phyloP scores from a whole-genome alignment of 2,888 invertebrate genomes.

The Lasius platythorax region DNA sequence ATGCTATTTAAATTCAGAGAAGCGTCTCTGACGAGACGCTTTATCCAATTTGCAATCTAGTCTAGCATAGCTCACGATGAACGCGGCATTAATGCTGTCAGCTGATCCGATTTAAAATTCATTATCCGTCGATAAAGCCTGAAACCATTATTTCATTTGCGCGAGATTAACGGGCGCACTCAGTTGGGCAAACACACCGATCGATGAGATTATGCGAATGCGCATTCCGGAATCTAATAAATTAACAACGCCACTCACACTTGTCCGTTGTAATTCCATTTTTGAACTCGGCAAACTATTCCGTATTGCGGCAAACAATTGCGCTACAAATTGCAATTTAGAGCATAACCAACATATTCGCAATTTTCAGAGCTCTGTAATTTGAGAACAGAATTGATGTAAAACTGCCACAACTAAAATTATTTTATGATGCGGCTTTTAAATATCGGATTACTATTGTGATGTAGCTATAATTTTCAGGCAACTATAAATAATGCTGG shows the following conservation, averaged over 20 bases:
- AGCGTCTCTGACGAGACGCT: slow-evolving; percentile 60
- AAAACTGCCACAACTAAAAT: neutral
- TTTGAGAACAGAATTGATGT: neutral
- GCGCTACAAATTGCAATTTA: slow-evolving; percentile 58
- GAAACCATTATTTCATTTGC: slow-evolving; percentile 78
- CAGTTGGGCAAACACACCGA: slow-evolving; percentile 77
- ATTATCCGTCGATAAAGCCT: slow-evolving; percentile 77
- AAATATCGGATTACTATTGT: neutral
- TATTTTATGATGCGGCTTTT: neutral
- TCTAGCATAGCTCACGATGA: slow-evolving; percentile 68
- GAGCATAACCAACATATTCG: neutral
- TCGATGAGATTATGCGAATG: slow-evolving; percentile 75
- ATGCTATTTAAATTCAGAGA: slow-evolving; percentile 49
- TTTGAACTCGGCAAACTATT: slow-evolving; percentile 61
- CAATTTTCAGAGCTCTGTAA: neutral
- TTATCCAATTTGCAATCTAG: slow-evolving; percentile 74
- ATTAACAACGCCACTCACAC: slow-evolving; percentile 74
- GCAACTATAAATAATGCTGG: neutral
- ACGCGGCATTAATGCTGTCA: slow-evolving; percentile 74
- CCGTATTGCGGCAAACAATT: slow-evolving; percentile 56
- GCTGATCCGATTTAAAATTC: slow-evolving; percentile 78
- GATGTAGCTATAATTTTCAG: neutral
- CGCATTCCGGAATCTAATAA: slow-evolving; percentile 78
- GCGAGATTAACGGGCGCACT: slow-evolving; percentile 76
- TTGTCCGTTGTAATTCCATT: slow-evolving; percentile 73